Base-by-base conservation (phyloP, 2,113 vertebrate species). In the Albula goreensis region DNA sequence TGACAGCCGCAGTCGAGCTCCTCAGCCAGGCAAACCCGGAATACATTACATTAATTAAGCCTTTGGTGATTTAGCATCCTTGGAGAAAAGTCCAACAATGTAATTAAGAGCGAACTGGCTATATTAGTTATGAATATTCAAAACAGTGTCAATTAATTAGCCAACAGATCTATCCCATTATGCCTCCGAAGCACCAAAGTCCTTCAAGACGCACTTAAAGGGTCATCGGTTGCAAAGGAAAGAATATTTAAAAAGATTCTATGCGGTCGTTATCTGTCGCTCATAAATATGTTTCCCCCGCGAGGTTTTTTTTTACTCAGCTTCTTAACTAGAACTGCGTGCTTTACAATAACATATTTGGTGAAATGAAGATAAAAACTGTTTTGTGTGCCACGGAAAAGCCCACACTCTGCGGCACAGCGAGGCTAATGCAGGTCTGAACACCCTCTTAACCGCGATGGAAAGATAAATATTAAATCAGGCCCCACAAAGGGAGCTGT, bases 401-500 rank as follows among this genome's bases (percentile, higher is more conserved):
- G 90, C 90, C 89, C 85, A 89, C 92, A 89, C 95, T 95, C 93
- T 78, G 90, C 95, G 94, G 95, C 96, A 95, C 95, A 95, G 94
- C 91, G 96, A 97, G 97, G 96, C 95, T 96, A 95, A 95, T 93
- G 92, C 94, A 92, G 90, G 92, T 90, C 95, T 95, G 95, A 92
- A 94, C 95, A 95, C 94, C 94, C 94, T 96, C 96, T 97, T 96
- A 97, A 96, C 97, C 96, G 96, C 94, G 95, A 96, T 96, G 96
- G 97, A 98, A 98, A 99, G 97, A 99, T 98, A 98, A 99, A 99
- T 99, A 99, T 99, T 99, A 99, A 98, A 98, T 99, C 97, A 98
- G 96, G 97, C 97, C 97, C 97, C 98, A 97, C 98, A 99, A 99
- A 99, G 98, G 97, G 98, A 97, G 96, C 97, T 97, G 97, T 99